These are phyloP conservation scores for Oscheius sp. DNA, from an alignment of 2,888 invertebrate genomes.

Conservation along the genomic window DNA sequence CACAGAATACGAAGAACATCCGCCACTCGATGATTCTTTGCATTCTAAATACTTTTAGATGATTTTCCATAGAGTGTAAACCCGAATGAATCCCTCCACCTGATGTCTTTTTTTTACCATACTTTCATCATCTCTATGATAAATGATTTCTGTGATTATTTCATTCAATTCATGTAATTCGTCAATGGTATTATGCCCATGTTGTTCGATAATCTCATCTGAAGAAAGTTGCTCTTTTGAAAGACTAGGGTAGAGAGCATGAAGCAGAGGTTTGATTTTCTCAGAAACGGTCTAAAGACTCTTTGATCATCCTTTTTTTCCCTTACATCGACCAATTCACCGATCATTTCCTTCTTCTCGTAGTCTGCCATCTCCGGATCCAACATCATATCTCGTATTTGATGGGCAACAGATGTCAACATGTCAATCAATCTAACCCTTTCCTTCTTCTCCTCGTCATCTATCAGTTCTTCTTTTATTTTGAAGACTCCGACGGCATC, in stretches of 20 bases:
- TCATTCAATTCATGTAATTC: background rate
- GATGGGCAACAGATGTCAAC: background rate
- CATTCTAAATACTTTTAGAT: background rate
- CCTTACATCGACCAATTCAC: background rate
- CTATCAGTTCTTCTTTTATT: constrained; percentile 4
- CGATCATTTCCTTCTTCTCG: constrained; percentile 2
- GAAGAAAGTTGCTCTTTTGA: constrained; percentile 5
- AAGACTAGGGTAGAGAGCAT: constrained; percentile 1
- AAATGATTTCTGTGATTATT: background rate
- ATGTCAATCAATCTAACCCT: background rate
- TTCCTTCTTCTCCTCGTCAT: constrained; percentile 11
- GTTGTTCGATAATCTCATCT: background rate
- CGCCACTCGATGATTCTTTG: background rate
- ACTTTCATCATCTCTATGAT: background rate
- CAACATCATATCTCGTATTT: background rate
- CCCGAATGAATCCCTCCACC: constrained; percentile 3
- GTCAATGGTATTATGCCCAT: background rate
- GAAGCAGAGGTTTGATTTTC: background rate
- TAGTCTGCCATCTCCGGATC: background rate
- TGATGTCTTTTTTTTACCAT: background rate
- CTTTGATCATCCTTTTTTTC: background rate
- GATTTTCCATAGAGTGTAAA: background rate
- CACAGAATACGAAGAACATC: background rate
- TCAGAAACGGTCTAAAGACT: background rate
- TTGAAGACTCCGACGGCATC: constrained; percentile 4